phyloP scores from a whole-genome alignment of 2,797 vertebrate genomes.

The Cryptoblepharus egeriae region DNA sequence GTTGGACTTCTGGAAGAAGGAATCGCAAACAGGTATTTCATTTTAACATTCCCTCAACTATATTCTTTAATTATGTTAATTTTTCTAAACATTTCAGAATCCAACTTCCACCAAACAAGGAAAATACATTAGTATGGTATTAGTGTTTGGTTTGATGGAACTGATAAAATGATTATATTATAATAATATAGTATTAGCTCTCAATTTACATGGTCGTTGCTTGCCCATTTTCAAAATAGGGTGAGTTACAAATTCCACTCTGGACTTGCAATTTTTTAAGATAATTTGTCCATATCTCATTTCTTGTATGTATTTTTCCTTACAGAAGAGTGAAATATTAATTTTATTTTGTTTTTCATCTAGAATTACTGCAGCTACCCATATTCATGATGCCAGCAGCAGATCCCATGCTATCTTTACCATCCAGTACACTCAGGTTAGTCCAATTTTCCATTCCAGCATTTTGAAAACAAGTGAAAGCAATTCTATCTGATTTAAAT shows the following conservation, averaged over 20 bases:
- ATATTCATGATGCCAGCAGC: conserved; percentile 97
- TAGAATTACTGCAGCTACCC: conserved; percentile 95
- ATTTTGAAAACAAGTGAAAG: not conserved
- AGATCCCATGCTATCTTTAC: conserved; percentile 98
- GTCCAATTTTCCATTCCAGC: conserved; percentile 42
- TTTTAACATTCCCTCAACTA: not conserved
- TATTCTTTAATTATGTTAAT: not conserved
- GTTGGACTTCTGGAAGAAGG: conserved; percentile 92
- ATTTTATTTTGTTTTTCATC: conserved; percentile 38
- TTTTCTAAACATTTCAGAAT: not conserved
- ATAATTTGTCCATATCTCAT: not conserved
- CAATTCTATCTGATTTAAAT: not conserved
- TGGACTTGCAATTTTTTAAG: too few relatives aligned
- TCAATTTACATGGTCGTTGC: too few relatives aligned
- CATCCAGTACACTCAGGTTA: conserved; percentile 95
- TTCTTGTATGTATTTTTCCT: conserved; percentile 13
- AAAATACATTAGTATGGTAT: not conserved
- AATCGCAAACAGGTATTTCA: conserved; percentile 88
- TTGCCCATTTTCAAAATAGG: too few relatives aligned
- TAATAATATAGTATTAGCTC: not conserved
- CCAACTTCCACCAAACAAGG: not conserved
- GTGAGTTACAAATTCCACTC: too few relatives aligned
- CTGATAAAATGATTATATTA: conserved; percentile 20
- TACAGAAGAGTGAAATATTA: conserved; percentile 8
- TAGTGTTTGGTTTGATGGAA: not conserved